Percentiles rank a stretch among this genome's conserved stretches.
These are phyloP conservation scores for Nematolebias whitei DNA, from an alignment of 2,113 vertebrate species.

Conservation along the genomic window DNA sequence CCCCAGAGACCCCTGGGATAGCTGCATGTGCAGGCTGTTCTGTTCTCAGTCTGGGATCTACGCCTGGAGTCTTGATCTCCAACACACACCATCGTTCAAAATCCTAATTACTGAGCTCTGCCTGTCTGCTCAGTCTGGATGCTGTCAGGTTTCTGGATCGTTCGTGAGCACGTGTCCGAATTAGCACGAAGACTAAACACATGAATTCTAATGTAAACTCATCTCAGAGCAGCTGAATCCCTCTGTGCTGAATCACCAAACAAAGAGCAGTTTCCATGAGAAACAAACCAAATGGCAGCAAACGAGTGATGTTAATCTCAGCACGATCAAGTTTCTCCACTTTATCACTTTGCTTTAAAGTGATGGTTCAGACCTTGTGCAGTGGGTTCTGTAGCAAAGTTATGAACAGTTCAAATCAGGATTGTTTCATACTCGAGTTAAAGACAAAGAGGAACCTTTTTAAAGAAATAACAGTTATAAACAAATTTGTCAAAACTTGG, in stretches of 20 bases:
- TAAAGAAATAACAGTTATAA: no score
- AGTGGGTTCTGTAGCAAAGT: neutral
- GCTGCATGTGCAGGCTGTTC: constrained; percentile 50
- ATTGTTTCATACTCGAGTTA: no score
- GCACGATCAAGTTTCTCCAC: constrained; percentile 17
- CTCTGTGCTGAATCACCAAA: constrained; percentile 12
- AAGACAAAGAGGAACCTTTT: no score
- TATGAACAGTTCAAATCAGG: neutral
- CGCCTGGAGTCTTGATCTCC: constrained; percentile 30
- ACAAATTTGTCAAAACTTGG: no score
- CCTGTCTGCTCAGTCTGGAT: constrained; percentile 21
- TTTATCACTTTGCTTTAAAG: constrained; percentile 10
- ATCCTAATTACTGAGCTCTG: constrained; percentile 28
- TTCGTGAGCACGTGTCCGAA: constrained; percentile 36
- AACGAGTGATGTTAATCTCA: constrained; percentile 19
- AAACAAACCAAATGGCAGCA: constrained; percentile 39
- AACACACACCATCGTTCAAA: constrained; percentile 13
- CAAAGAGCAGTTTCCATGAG: constrained; percentile 35
- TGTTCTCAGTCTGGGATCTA: constrained; percentile 57
- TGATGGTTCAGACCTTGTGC: no score
- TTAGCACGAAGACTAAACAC: constrained; percentile 61
- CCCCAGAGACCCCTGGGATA: constrained; percentile 59
- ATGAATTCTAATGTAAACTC: constrained; percentile 61
- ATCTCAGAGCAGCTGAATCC: neutral
- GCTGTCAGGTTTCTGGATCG: constrained; percentile 44